phyloP scores from a whole-genome alignment of 1,140 invertebrate genomes.

The Macrobrachium nipponense region DNA sequence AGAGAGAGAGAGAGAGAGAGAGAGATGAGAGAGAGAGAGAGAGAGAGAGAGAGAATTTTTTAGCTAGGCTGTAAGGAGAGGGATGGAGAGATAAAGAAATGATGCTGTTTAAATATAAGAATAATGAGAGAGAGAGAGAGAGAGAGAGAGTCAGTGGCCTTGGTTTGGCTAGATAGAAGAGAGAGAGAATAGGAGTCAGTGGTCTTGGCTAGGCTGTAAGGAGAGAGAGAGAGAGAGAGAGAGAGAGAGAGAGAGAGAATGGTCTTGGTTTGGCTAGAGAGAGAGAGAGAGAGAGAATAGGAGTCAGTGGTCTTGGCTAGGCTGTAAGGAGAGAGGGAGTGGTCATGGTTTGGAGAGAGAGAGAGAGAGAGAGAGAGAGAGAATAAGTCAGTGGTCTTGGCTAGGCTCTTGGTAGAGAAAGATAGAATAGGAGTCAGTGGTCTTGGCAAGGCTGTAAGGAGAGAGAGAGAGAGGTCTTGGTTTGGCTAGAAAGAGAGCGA shows the following conservation, averaged over 20 bases:
- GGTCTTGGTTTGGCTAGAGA: too few species aligned
- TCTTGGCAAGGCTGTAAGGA: neutral
- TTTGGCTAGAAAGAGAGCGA: too few species aligned
- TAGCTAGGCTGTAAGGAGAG: too few species aligned
- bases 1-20: neutral
- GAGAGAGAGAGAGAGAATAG: neutral
- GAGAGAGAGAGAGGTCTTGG: too few species aligned
- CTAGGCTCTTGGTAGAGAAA: too few species aligned
- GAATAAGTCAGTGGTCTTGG: too few species aligned
- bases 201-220: neutral
- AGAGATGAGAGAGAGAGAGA: conserved; percentile 23
- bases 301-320: neutral
- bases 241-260: too few species aligned
- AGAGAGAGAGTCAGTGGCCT: too few species aligned
- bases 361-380: conserved; percentile 16
- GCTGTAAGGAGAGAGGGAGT: too few species aligned
- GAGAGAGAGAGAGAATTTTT: conserved; percentile 7
- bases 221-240: too few species aligned
- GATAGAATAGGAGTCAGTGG: neutral
- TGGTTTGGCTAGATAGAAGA: neutral
- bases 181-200: too few species aligned
- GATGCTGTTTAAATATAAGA: neutral
- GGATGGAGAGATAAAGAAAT: neutral
- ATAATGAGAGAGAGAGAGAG: conserved; percentile 10
- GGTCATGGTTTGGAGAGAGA: neutral